Evolutionary conservation across 2,113 vertebrate species (phyloP).

Genomic region (Phaetusa simplex): DNA sequence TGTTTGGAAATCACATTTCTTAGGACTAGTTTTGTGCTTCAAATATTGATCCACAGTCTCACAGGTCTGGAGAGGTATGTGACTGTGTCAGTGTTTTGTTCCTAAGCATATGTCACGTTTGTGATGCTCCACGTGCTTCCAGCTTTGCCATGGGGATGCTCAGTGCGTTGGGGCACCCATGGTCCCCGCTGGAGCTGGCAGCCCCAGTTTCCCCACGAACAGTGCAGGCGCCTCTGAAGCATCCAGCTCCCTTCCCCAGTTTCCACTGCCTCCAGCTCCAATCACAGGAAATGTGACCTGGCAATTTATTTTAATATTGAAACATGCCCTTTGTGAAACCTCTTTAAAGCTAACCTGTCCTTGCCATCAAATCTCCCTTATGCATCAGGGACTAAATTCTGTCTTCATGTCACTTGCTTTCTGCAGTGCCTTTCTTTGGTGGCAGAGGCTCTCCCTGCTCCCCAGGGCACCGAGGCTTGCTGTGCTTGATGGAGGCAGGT

Average conservation of each 20-base stretch:
- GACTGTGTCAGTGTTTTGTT: not conserved
- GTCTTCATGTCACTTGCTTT: accelerated
- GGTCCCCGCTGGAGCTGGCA: accelerated
- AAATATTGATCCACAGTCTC: not conserved
- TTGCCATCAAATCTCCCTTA: not conserved
- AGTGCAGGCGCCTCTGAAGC: accelerated
- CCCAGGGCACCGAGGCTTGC: accelerated
- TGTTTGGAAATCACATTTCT: not conserved
- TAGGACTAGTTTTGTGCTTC: not conserved
- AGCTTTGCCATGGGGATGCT: not conserved
- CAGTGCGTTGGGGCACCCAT: accelerated
- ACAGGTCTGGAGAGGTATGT: not conserved
- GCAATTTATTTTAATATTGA: not conserved
- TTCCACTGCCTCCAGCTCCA: not conserved
- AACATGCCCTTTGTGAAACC: not conserved
- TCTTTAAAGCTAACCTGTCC: not conserved
- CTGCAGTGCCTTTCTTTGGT: not conserved
- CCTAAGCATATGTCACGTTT: accelerated
- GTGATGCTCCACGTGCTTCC: not conserved
- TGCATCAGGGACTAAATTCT: not conserved
- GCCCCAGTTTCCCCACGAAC: too few relatives aligned
- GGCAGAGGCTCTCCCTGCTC: too few relatives aligned
- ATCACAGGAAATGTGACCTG: accelerated
- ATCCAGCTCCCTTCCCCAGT: not conserved
- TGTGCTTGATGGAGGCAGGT: accelerated